Evolutionary conservation across 2,888 invertebrate genomes (phyloP).

Genomic region (Mimumesa dahlbomi): DNA sequence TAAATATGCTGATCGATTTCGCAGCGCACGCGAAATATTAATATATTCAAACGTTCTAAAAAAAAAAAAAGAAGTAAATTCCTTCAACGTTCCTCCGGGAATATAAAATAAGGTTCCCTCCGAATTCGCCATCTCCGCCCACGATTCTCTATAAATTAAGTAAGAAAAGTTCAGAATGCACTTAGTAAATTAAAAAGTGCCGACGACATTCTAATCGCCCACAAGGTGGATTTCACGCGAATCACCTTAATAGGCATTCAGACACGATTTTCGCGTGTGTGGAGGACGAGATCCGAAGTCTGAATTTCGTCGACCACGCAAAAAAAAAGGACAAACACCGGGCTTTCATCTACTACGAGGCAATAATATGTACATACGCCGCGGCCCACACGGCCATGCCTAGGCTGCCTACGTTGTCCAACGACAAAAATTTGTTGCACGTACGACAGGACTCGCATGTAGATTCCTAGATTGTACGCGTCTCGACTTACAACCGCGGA

Average conservation of each 20-base stretch:
- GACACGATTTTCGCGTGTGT: constrained; percentile 9
- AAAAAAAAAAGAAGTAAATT: too few species aligned
- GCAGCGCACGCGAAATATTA: too few species aligned
- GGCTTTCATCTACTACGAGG: constrained; percentile 22
- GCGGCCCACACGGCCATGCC: constrained; percentile 32
- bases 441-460: constrained; percentile 1
- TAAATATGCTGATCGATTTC: too few species aligned
- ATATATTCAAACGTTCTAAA: too few species aligned
- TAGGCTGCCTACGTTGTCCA: constrained; percentile 37
- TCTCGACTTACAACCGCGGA: background rate
- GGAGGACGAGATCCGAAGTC: constrained; percentile 15
- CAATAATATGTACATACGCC: constrained; percentile 10
- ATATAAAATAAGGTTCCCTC: too few species aligned
- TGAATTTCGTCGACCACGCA: constrained; percentile 52
- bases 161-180: background rate
- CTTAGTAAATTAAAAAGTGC: background rate
- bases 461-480: constrained; percentile 13
- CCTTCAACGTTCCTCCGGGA: too few species aligned
- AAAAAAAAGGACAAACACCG: constrained; percentile 47
- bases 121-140: background rate
- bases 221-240: background rate
- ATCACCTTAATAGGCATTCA: constrained; percentile 36
- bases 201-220: background rate
- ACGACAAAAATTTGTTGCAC: constrained; percentile 38
- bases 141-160: background rate